Evolutionary conservation across 2,113 vertebrate species (phyloP), one percentile per base, ranked within the genome.

Genomic region (Bambusicola thoracicus): DNA sequence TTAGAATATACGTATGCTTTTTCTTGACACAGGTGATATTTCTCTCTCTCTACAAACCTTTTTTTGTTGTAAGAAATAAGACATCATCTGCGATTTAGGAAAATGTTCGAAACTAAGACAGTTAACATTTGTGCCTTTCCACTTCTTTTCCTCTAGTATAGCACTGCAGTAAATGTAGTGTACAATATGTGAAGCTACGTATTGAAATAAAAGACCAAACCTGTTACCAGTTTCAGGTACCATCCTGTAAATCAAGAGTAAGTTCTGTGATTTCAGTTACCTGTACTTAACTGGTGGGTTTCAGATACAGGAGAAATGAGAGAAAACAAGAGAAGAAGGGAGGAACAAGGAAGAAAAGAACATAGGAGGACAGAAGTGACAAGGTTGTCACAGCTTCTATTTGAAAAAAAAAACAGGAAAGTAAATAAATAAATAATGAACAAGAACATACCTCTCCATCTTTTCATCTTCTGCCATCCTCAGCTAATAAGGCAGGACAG

Each of bases 251-350:
- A 43, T 69, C 2, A 2, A n/a, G 30, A 62, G 16, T 78, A 19
- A 74, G 80, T 83, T 69, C 49, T 69, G 16, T 78, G 27, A 89
- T 55, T 55, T 55, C 27, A 85, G 62, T 78, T 76, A 67, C 17
- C 8, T 1, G 0, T 62, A 32, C 44, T 74, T 75, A 93, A 51
- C 48, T 13, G 4, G 6, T 43, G 27, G 66, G 24, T 79, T 73
- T 85, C 63, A 73, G 63, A 51, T 2, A 0, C 24, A 53, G 48
- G 30, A 75, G n/a, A 21, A 92, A 34, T 83, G 67, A 95, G 76
- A 58, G 76, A 91, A 86, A 94, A 61, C 11, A 82, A 75, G 69
- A 82, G 81, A 87, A 73, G 22, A 90, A 81, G 48, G 38, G 56
- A 84, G 38, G 61, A 76, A 65, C 36, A 61, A 77, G 29, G 27